Evolutionary conservation across 2,113 vertebrate species (phyloP), one percentile per base, ranked within the genome.

Genomic region (Bagarius yarrelli): DNA sequence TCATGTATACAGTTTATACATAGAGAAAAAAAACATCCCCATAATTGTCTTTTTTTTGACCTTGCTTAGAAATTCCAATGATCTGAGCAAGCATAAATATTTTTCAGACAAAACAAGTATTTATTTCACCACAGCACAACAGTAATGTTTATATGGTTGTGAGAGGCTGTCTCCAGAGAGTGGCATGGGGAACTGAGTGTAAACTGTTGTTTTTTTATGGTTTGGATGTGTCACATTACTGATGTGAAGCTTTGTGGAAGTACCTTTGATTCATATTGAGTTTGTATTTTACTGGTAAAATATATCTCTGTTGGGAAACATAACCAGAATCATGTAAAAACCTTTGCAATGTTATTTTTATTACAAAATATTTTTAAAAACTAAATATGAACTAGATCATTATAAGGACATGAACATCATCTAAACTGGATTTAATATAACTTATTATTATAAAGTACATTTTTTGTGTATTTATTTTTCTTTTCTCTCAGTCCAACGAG

Each of bases 31-130:
- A 70, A 14, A 19, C 64, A 47, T 30, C 25, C 30, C 47, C 18
- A 3, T 47, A 55, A 21, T 57, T 40, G 14, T 25, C 18, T 21
- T 59, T 47, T n/a, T 52, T 70, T 59, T 79, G 16, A 30, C 36
- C 64, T 76, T 63, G 61, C 25, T 53, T 55, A 47, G 60, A 44
- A 44, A 78, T 84, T 79, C 36, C 67, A 81, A 64, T 55, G 64
- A 81, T 77, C 55, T n/a, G n/a, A 81, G 63, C 61, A 73, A 52
- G 69, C 21, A 50, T 84, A 84, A 84, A 84, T 71, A 79, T 81
- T 84, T 81, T 72, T 66, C 57, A 56, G 66, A 74, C n/a, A 61
- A 61, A 78, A 52, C 32, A 18, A 64, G 36, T 4, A 9, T 67
- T 57, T 72, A 56, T 76, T 76, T 69, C n/a, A 2, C 74, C 79